Conservation (phyloP, 2,113 vertebrate species). For the Lanius collurio region DNA sequence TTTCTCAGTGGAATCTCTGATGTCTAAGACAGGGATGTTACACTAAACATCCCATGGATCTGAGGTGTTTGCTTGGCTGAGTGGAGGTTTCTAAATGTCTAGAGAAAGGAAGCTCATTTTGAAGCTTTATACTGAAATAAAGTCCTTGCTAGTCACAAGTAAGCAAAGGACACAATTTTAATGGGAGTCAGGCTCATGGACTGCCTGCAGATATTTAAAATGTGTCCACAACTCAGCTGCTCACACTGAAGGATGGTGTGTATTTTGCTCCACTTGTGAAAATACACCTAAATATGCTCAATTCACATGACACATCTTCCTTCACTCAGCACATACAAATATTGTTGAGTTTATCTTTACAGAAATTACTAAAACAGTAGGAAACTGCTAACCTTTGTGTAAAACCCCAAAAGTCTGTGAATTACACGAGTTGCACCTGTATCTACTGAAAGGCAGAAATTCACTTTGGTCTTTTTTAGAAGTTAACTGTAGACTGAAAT, state of each 20-base stretch:
- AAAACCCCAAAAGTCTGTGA: background rate
- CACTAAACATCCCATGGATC: background rate
- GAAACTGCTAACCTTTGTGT: background rate
- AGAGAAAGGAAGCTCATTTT: background rate
- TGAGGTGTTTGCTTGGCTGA: background rate
- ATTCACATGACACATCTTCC: accelerated
- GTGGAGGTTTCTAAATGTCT: background rate
- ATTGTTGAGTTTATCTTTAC: background rate
- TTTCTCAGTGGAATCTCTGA: background rate
- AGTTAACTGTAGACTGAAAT: background rate
- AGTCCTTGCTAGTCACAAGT: background rate
- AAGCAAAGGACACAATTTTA: background rate
- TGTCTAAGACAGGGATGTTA: background rate
- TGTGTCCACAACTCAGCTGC: background rate
- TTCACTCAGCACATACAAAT: background rate
- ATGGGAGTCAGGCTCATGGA: background rate
- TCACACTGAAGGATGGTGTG: background rate
- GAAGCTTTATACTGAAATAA: background rate
- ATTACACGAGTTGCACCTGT: background rate
- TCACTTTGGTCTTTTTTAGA: background rate
- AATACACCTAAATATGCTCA: background rate
- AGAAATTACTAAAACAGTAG: background rate
- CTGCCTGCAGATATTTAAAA: background rate
- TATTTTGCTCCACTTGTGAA: background rate
- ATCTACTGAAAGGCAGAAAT: background rate